Evolutionary conservation across 2,113 vertebrate species (phyloP).

Genomic region (Toxostoma redivivum): DNA sequence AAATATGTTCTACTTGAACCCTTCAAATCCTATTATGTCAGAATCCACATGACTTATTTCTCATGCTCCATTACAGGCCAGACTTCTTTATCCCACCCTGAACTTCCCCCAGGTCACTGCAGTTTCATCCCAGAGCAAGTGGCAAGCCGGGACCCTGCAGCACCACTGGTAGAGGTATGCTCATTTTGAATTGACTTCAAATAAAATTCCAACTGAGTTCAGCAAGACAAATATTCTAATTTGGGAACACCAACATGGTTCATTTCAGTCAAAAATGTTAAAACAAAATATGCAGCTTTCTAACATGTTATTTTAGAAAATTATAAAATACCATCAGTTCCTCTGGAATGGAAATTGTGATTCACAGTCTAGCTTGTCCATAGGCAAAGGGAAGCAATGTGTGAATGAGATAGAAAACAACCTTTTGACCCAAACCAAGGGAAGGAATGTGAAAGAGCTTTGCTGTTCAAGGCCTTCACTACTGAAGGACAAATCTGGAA

Average conservation of each 20-base stretch:
- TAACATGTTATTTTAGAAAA: not conserved
- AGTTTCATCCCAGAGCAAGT: not conserved
- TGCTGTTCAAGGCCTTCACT: not conserved
- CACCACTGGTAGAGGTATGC: not conserved
- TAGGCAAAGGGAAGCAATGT: not conserved
- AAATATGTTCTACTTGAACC: not conserved
- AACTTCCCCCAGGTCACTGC: not conserved
- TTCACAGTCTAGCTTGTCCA: not conserved
- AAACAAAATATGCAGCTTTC: not conserved
- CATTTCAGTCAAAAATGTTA: not conserved
- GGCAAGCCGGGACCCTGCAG: not conserved
- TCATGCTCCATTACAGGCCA: not conserved
- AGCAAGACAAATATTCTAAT: not conserved
- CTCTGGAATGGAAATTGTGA: not conserved
- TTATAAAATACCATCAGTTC: not conserved
- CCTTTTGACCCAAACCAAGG: not conserved
- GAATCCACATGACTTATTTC: not conserved
- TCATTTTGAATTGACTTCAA: conserved; percentile 1
- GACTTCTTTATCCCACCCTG: not conserved
- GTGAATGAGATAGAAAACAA: not conserved
- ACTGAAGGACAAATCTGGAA: not conserved
- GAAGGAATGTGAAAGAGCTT: not conserved
- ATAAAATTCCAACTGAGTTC: not conserved
- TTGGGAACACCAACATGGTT: not conserved
- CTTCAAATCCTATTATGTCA: not conserved